Conservation (phyloP, 2,113 vertebrate genomes). For the Charina bottae region DNA sequence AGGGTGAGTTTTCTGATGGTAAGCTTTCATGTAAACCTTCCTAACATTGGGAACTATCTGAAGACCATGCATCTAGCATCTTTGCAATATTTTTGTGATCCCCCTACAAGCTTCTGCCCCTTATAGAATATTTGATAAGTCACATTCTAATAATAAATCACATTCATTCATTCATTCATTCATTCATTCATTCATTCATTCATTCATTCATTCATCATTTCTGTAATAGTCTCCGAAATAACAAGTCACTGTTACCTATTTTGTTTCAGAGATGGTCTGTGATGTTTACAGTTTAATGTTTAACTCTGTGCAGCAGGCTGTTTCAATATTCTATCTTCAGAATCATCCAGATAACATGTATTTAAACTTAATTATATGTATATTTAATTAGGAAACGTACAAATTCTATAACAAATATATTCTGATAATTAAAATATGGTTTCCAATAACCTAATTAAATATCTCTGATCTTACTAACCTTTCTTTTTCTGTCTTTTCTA, state of each 20-base stretch:
- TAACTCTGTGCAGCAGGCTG: background rate
- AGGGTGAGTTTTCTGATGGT: background rate
- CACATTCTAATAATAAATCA: background rate
- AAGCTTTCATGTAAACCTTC: background rate
- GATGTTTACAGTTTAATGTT: background rate
- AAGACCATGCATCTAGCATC: background rate
- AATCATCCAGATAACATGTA: background rate
- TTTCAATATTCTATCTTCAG: background rate
- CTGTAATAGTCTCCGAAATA: background rate
- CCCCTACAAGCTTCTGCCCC: background rate
- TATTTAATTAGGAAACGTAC: background rate
- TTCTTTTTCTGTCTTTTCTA: background rate
- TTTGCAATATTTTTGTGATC: background rate
- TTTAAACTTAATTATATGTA: background rate
- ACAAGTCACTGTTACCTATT: background rate
- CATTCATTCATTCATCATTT: background rate
- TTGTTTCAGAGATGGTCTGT: background rate
- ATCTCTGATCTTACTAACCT: background rate
- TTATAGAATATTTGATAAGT: background rate
- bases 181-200: background rate
- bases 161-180: background rate
- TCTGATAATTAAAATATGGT: background rate
- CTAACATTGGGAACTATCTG: background rate
- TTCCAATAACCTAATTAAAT: background rate
- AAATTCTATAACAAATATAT: background rate